A percentile compares a stretch with the other conserved stretches of the same genome.
These are phyloP conservation scores for Actinostola sp. DNA, from an alignment of 92 coral and sea anemone species.

Conservation along the genomic window DNA sequence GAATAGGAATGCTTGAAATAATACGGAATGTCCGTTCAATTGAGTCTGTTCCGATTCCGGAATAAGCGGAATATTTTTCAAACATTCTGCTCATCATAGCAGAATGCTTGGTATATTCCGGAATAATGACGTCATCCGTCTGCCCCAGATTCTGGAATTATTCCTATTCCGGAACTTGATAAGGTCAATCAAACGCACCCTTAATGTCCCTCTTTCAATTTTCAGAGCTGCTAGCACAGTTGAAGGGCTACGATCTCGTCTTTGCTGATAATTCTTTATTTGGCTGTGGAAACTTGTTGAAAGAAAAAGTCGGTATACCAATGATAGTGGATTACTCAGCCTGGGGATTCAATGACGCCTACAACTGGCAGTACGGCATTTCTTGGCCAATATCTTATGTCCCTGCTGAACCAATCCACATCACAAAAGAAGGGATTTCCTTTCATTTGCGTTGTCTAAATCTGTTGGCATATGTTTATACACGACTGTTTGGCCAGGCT, in stretches of 20 bases:
- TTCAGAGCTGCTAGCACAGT: conserved; percentile 7
- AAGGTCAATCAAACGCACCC: neutral
- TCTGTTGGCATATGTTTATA: neutral
- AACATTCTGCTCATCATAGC: too few relatives aligned
- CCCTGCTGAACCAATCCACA: neutral
- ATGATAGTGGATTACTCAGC: conserved; percentile 19
- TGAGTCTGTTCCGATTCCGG: too few relatives aligned
- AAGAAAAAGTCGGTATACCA: conserved; percentile 26
- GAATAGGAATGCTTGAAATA: too few relatives aligned
- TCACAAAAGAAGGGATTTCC: conserved; percentile 10
- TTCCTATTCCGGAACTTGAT: too few relatives aligned
- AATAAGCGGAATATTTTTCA: too few relatives aligned
- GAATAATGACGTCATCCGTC: too few relatives aligned
- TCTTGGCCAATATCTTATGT: conserved; percentile 32
- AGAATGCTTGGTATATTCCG: too few relatives aligned
- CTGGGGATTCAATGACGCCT: conserved; percentile 22
- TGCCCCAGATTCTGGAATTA: too few relatives aligned
- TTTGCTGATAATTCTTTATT: conserved; percentile 31
- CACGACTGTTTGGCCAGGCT: neutral
- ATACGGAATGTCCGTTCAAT: too few relatives aligned
- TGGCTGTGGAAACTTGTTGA: conserved; percentile 33
- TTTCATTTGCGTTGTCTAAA: conserved; percentile 7
- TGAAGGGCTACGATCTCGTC: conserved; percentile 28
- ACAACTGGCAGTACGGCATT: conserved; percentile 21
- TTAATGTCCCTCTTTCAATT: neutral